These are phyloP conservation scores for Andricus curvator DNA, from an alignment of 2,888 invertebrate species.

Conservation along the genomic window DNA sequence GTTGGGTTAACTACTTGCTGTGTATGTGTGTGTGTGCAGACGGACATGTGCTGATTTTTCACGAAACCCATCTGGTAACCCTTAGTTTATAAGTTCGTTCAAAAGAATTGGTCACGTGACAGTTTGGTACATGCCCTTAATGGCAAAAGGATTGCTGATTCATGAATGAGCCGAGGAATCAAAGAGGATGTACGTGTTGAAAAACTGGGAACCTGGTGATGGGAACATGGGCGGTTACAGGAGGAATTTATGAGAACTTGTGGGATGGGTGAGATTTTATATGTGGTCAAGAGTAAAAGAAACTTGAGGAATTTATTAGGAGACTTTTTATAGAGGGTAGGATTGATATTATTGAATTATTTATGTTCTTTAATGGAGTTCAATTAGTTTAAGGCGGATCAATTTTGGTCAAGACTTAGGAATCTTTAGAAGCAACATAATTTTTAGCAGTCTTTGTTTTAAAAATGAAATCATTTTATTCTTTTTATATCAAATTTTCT, in stretches of 20 bases:
- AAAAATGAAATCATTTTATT: too few species aligned
- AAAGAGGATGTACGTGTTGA: conserved; percentile 36
- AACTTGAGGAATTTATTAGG: conserved; percentile 17
- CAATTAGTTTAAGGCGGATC: background rate
- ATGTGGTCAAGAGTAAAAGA: background rate
- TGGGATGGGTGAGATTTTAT: conserved; percentile 32
- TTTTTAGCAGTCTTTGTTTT: background rate
- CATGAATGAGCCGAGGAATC: conserved; percentile 33
- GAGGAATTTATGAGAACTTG: conserved; percentile 34
- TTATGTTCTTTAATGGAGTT: conserved; percentile 2
- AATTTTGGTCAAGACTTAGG: background rate
- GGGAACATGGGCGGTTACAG: conserved; percentile 26
- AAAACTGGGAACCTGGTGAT: conserved; percentile 28
- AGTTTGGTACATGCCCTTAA: background rate
- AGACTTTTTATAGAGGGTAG: conserved; percentile 5
- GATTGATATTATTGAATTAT: conserved; percentile 3
- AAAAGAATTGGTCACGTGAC: too few species aligned
- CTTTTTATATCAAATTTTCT: too few species aligned
- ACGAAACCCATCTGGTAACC: too few species aligned
- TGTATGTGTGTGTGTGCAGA: too few species aligned
- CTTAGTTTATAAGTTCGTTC: too few species aligned
- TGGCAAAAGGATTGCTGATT: conserved; percentile 36
- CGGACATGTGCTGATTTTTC: too few species aligned
- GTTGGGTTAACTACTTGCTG: too few species aligned
- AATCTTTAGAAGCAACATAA: background rate